phyloP scores from a whole-genome alignment of 2,888 invertebrate genomes.

The Agriopis marginaria region DNA sequence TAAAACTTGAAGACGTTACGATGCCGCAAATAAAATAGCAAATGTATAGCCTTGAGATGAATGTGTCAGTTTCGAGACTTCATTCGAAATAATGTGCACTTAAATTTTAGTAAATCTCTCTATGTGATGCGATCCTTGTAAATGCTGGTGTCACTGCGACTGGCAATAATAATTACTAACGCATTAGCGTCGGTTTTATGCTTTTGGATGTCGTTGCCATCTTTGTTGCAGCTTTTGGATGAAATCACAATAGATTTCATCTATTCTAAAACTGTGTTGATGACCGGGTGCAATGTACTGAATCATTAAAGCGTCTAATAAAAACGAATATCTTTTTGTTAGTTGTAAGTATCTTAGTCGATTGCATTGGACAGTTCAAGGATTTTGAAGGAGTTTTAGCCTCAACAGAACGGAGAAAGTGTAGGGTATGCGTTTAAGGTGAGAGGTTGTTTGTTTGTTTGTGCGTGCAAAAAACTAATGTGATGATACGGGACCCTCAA shows the following conservation, averaged over 20 bases:
- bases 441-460: too few species aligned
- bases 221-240: not conserved
- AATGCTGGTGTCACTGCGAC: conserved; percentile 52
- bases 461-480: too few species aligned
- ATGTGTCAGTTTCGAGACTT: conserved; percentile 46
- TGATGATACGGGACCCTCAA: too few species aligned
- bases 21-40: conserved; percentile 44
- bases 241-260: not conserved
- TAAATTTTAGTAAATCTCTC: conserved; percentile 70
- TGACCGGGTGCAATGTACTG: not conserved
- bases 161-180: conserved; percentile 46
- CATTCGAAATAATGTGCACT: conserved; percentile 63
- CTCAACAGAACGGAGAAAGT: too few species aligned
- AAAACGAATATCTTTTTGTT: too few species aligned
- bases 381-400: too few species aligned
- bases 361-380: too few species aligned
- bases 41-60: conserved; percentile 64
- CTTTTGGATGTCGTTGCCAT: not conserved
- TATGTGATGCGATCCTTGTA: conserved; percentile 22
- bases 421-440: too few species aligned
- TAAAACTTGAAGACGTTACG: conserved; percentile 3
- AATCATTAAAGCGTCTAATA: too few species aligned
- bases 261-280: not conserved
- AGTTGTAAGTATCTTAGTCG: too few species aligned
- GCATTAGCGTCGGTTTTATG: conserved; percentile 21